Percentiles rank a stretch among this genome's conserved stretches.
Conservation (phyloP, 2,113 vertebrate genomes). For the Trematomus loennbergii region DNA sequence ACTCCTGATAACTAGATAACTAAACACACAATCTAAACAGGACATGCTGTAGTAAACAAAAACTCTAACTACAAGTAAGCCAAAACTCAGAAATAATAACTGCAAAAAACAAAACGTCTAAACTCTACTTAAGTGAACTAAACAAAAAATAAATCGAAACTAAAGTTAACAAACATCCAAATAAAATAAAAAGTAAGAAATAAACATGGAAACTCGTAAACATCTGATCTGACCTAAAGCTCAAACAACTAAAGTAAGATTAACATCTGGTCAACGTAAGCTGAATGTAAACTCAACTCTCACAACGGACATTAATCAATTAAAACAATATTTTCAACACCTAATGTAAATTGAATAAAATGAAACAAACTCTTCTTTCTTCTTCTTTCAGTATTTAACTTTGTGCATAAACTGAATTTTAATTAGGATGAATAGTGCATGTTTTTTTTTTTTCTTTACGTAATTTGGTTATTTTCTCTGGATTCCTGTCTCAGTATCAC, state of each 20-base stretch:
- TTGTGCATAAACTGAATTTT: not conserved
- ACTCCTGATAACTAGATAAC: too few species aligned
- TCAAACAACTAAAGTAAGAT: not conserved
- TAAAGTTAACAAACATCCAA: not conserved
- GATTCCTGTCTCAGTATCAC: not conserved
- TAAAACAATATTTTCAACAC: not conserved
- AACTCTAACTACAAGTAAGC: not conserved
- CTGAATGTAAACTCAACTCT: not conserved
- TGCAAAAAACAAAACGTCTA: not conserved
- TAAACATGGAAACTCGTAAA: not conserved
- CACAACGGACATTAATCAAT: not conserved
- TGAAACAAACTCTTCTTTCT: not conserved
- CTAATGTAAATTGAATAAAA: not conserved
- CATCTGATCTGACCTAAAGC: not conserved
- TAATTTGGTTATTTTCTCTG: not conserved
- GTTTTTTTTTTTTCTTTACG: too few species aligned
- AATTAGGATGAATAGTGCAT: not conserved
- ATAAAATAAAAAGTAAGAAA: not conserved
- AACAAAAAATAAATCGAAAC: too few species aligned
- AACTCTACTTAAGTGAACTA: not conserved
- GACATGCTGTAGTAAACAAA: too few species aligned
- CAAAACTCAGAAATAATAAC: not conserved
- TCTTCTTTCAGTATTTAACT: not conserved
- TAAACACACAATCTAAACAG: too few species aligned
- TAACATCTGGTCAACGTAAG: not conserved